Base-by-base conservation (phyloP, 2,888 invertebrate species). In the Lottia scabra region DNA sequence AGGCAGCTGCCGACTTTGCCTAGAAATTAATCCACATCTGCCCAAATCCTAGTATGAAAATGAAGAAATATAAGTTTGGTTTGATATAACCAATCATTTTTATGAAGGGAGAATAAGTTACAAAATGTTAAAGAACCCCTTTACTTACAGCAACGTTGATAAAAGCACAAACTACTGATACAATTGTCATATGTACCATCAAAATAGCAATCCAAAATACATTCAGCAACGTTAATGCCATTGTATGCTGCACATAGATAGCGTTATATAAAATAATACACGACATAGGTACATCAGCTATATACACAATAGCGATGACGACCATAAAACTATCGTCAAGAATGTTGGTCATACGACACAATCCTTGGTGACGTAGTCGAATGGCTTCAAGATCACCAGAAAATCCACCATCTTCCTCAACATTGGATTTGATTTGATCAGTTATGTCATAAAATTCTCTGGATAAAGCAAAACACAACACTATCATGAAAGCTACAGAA, bases 351-450 rank as follows among this genome's bases (percentile, higher is more conserved):
- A 81, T 56, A 19, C 16, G 63, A 67, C 77, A 78, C 71, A 81
- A 63, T 16, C 76, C 76, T 76, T 83, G 81, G 77, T 83, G 83
- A 65, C 76, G 77, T 68, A 83, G 70, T 19, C 84, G 79, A 76
- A 80, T 80, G 62, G 81, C 78, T 66, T 84, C 83, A 23, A 84
- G 66, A 69, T 77, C 66, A 1, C 64, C 76, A 45, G 71, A 44
- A 27, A 78, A 72, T 44, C 73, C 67, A 16, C 75, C 70, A 38
- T 69, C 64, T 10, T 75, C 68, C 8, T 65, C 56, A 16, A 72
- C 68, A 4, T 71, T 43, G 16, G 63, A 26, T 8, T 65, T 56
- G 12, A 80, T 44, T n/a, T 78, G 76, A 13, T 75, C 67, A 0
- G 72, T 73, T 66, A 75, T 71, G 64, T 70, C 68, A 23, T 68